Evolutionary conservation across 2,797 vertebrate genomes (phyloP).

Genomic region (Nothura maculosa): DNA sequence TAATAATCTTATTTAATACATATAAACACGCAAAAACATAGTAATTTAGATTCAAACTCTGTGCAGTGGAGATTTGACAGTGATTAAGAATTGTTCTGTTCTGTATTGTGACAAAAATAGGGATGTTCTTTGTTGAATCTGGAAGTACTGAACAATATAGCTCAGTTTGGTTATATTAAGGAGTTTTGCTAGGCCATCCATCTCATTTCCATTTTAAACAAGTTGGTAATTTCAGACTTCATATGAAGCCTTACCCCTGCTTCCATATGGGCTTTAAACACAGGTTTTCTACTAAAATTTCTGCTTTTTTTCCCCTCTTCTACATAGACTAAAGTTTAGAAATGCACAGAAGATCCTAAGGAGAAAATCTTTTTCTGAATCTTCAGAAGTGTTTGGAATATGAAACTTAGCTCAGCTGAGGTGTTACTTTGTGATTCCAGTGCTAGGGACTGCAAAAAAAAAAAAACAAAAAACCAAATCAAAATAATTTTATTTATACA

Average conservation of each 20-base stretch:
- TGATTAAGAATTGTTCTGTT: not conserved
- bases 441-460: not conserved
- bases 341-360: not conserved
- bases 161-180: not conserved
- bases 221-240: constrained; percentile 4
- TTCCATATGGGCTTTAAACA: not conserved
- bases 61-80: not conserved
- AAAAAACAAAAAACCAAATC: not conserved
- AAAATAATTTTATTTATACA: not conserved
- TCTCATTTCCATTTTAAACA: not conserved
- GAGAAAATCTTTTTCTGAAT: not conserved
- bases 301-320: not conserved
- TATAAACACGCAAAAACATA: not conserved
- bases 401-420: not conserved
- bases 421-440: accelerated
- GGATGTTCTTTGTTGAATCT: not conserved
- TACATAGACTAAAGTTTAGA: not conserved
- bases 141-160: not conserved
- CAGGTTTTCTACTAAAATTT: not conserved
- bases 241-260: not conserved
- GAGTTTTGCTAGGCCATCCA: not conserved
- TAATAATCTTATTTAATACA: not conserved
- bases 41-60: not conserved
- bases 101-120: not conserved
- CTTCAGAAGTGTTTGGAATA: not conserved